Conservation (phyloP, 1,140 invertebrate species). For the Cylas formicarius region DNA sequence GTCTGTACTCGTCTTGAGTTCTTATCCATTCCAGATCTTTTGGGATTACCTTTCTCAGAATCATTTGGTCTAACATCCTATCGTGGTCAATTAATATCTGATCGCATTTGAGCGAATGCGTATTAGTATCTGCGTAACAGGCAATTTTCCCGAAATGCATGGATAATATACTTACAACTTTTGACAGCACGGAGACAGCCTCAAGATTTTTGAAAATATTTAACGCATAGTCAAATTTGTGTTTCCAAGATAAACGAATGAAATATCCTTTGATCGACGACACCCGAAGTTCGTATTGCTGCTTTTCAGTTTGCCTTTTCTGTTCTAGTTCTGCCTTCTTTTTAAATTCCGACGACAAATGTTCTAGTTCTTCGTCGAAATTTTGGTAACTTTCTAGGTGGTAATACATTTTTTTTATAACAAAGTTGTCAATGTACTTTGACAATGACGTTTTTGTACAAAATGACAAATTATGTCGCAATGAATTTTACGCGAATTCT, state of each 20-base stretch:
- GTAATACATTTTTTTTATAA: constrained; percentile 5
- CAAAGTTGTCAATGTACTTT: neutral
- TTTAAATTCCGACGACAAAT: neutral
- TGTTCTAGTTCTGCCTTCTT: constrained; percentile 10
- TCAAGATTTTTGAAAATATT: too few species aligned
- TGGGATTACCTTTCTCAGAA: constrained; percentile 1
- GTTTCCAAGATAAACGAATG: too few species aligned
- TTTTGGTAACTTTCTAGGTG: constrained; percentile 8
- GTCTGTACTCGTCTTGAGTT: neutral
- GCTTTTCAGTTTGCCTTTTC: neutral
- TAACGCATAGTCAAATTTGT: too few species aligned
- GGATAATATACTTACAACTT: constrained; percentile 4
- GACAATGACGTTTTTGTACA: too few species aligned
- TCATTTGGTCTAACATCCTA: constrained; percentile 5
- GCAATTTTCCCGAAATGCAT: constrained; percentile 12
- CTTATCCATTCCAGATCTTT: constrained; percentile 3
- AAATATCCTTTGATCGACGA: constrained; percentile 7
- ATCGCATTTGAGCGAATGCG: neutral
- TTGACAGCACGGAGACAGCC: neutral
- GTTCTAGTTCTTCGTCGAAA: constrained; percentile 7
- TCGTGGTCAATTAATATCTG: constrained; percentile 15
- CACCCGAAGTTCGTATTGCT: neutral
- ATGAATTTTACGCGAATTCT: too few species aligned
- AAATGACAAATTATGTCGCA: too few species aligned
- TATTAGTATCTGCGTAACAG: constrained; percentile 5